These are phyloP conservation scores for Caenorhabditis sulstoni DNA, from an alignment of 2,888 invertebrate genomes.

Conservation along the genomic window DNA sequence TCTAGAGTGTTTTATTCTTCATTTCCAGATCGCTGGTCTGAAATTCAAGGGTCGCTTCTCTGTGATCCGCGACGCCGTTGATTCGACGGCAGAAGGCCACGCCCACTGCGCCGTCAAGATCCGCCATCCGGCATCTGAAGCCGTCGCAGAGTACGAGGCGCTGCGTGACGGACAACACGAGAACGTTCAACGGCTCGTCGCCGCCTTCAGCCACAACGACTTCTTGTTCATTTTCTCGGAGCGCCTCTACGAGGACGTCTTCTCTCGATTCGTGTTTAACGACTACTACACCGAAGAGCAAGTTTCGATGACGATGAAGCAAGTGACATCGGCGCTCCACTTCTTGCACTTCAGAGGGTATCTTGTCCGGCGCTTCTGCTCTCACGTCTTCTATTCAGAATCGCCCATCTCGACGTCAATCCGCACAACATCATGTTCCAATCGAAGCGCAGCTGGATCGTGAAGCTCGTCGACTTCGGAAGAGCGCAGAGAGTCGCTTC, in stretches of 20 bases:
- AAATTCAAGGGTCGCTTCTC: constrained; percentile 88
- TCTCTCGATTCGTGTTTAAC: constrained; percentile 91
- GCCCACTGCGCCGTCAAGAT: constrained; percentile 90
- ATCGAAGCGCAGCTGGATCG: constrained; percentile 85
- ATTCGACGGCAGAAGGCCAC: constrained; percentile 85
- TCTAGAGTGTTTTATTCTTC: background rate
- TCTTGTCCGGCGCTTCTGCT: background rate
- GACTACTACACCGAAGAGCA: constrained; percentile 95
- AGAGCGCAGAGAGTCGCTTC: constrained; percentile 84
- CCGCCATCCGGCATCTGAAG: constrained; percentile 81
- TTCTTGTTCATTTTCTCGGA: constrained; percentile 82
- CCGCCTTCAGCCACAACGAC: constrained; percentile 82
- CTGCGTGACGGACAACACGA: constrained; percentile 89
- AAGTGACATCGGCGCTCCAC: constrained; percentile 91
- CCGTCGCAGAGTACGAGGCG: constrained; percentile 90
- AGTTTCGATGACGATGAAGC: constrained; percentile 88
- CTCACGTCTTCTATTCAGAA: constrained; percentile 13
- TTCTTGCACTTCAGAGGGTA: constrained; percentile 94
- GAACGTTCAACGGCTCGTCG: constrained; percentile 85
- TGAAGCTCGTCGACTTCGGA: constrained; percentile 94
- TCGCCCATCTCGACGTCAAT: constrained; percentile 90
- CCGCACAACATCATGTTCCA: constrained; percentile 96
- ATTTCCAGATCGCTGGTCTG: constrained; percentile 60
- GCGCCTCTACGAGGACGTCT: constrained; percentile 86
- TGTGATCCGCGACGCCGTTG: constrained; percentile 88